Evolutionary conservation across 2,113 vertebrate genomes (phyloP), one percentile per base, ranked within the genome.

Genomic region (Sturnus vulgaris): DNA sequence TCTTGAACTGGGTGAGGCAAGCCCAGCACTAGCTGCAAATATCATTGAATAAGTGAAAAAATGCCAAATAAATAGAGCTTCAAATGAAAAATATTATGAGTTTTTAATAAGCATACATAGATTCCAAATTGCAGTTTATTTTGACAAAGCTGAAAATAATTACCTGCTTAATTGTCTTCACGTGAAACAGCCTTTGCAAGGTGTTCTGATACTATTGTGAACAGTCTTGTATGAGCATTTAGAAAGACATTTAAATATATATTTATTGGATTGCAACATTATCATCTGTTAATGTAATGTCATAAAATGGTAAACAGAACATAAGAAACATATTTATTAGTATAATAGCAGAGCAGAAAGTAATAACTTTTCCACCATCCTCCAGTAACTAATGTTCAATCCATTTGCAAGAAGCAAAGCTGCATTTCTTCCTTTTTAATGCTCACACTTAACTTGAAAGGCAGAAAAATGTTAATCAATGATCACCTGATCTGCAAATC

Each of bases 141-240:
- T 93, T 91, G 60, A 94, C 50, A 94, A 83, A 95, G 68, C 24
- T 90, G 79, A 86, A 94, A 96, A 91, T 90, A 93, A 91, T 94
- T 95, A 63, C 63, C 30, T 70, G 24, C 44, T 86, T 96, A 90
- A 97, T 95, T 92, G 52, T 9, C 33, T 86, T 90, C 37, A 59
- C 3, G 16, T 64, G 59, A 91, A 93, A 72, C 27, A 86, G 55
- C 35, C 27, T 86, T 93, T 77, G 35, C 82, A 88, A 94, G 52
- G 60, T 92, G 52, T 73, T 82, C 44, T 25, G 37, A 77, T 75
- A 40, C 31, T 86, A 24, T 35, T 90, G 79, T 71, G 64, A 90
- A 21, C 8, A 53, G 17, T 28, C 44, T 59, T 91, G n/a, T 53
- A 71, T 15, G 15, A 83, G 22, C 68, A 78, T 70, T 86, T 90